A percentile compares a stretch with the other conserved stretches of the same genome.
Conservation (phyloP, 92 coral and sea anemone genomes). For the Nematostella vectensis region DNA sequence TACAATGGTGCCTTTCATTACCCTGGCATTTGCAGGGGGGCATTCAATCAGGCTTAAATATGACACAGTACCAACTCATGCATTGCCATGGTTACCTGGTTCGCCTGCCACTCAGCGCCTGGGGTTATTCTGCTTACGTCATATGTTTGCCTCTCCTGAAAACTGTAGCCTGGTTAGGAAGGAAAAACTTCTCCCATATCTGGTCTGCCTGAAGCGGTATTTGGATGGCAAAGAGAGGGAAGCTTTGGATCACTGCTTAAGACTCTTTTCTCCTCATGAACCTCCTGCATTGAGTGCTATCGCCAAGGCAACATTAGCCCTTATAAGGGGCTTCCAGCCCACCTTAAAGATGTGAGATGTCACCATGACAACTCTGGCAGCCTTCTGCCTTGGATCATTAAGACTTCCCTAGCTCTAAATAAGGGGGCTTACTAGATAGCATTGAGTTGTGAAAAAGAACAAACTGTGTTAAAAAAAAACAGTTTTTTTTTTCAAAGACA, state of each 20-base stretch:
- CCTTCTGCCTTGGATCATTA: too few relatives aligned
- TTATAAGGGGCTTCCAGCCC: constrained; percentile 39
- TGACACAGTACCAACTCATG: background rate
- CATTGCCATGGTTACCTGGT: constrained; percentile 27
- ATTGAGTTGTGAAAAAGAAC: too few relatives aligned
- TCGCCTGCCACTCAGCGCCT: constrained; percentile 45
- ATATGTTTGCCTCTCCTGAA: constrained; percentile 50
- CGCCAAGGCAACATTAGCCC: constrained; percentile 52
- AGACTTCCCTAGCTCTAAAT: too few relatives aligned
- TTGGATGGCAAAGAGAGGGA: constrained; percentile 23
- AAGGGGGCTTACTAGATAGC: too few relatives aligned
- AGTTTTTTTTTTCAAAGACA: too few relatives aligned
- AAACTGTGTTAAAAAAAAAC: too few relatives aligned
- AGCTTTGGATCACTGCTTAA: constrained; percentile 20
- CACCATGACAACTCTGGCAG: too few relatives aligned
- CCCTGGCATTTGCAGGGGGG: constrained; percentile 68
- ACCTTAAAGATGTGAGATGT: constrained; percentile 30
- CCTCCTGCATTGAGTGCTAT: constrained; percentile 54
- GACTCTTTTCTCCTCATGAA: constrained; percentile 23
- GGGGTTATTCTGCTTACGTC: constrained; percentile 55
- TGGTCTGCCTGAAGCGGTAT: constrained; percentile 58
- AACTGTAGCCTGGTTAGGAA: constrained; percentile 42
- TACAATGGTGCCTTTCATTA: constrained; percentile 59
- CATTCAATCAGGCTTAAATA: background rate
- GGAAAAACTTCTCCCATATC: constrained; percentile 42